Evolutionary conservation across 64 coral and sea anemone species (phyloP), one percentile per base, ranked within the genome.

Genomic region (Trachythela sp.): DNA sequence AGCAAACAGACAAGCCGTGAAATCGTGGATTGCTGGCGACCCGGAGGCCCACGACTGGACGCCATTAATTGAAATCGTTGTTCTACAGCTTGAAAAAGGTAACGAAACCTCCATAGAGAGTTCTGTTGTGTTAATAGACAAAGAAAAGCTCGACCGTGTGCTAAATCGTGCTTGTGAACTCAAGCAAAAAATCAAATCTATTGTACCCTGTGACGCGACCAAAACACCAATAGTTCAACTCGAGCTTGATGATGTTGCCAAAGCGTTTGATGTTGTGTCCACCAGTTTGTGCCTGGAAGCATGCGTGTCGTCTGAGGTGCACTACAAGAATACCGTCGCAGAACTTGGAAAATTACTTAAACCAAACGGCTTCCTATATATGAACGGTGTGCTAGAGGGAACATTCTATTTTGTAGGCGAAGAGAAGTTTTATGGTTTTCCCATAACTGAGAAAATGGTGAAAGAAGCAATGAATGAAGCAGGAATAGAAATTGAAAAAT

Each of bases 261-360:
- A 80, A 80, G 0, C 26, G 34, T 80, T 80, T 80, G 75, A 80
- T 39, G 30, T 80, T 39, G 75, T 80, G 8, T 35, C 31, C 2
- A 80, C 75, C 13, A 80, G 75, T 35, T 80, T 80, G 37, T 80
- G 75, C 20, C 75, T 80, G 33, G 75, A 80, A 10, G 75, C 30
- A 39, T 80, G 75, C 30, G 75, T 80, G 75, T 14, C 75, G 27
- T 80, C 75, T 37, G 75, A 80, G 20, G 33, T 4, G 33, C 75
- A 80, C 13, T 80, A 80, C 17, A 80, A 80, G 30, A 80, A 30
- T 30, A 34, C 2, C 35, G 75, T 80, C 13, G 75, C 75, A 37
- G 34, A 80, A 29, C 75, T 80, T 35, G 31, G 75, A 11, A 80
- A 80, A 10, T 39, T 80, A 6, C 15, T 80, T 14, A 80, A 80